Conservation (phyloP, 2,113 vertebrate genomes). For the Circaetus gallicus region DNA sequence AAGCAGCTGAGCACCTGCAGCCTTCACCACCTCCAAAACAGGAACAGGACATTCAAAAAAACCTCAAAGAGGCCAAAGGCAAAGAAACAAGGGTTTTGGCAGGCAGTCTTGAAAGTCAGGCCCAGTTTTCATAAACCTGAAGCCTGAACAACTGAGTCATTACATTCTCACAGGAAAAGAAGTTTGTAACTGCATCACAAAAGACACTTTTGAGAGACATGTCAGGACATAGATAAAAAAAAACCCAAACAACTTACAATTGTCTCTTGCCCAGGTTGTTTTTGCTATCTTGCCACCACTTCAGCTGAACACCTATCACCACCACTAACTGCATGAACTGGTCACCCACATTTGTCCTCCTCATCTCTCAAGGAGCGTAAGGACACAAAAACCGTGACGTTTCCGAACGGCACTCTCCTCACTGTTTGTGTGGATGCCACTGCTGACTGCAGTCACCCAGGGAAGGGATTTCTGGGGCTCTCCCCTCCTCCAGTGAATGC, state of each 20-base stretch:
- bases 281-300: not conserved
- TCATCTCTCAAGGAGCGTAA: not conserved
- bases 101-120: not conserved
- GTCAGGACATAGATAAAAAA: not conserved
- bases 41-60: not conserved
- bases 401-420: not conserved
- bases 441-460: not conserved
- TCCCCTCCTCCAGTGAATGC: not conserved
- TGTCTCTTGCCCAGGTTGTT: not conserved
- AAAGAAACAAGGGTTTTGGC: not conserved
- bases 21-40: not conserved
- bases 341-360: not conserved
- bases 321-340: not conserved
- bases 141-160: not conserved
- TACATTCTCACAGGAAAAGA: not conserved
- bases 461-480: not conserved
- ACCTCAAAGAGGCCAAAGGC: not conserved
- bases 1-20: not conserved
- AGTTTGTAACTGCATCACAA: not conserved
- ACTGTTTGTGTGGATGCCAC: accelerated
- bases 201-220: not conserved
- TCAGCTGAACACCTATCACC: not conserved
- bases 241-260: not conserved
- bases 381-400: accelerated
- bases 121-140: not conserved